phyloP scores from a whole-genome alignment of 2,113 vertebrate species.

The Ammodramus savannarum region DNA sequence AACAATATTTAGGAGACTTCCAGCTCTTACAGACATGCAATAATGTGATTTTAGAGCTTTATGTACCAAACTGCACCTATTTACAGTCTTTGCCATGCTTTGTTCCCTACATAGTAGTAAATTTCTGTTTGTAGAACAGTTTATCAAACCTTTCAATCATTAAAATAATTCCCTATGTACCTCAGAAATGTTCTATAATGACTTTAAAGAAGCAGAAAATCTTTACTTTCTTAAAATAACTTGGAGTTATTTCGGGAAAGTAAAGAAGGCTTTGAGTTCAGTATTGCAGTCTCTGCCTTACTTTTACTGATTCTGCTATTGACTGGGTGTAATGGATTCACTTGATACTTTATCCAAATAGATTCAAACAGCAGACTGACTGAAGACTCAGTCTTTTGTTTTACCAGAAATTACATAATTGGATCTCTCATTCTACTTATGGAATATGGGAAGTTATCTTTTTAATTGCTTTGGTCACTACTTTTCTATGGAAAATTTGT shows the following conservation, averaged over 20 bases:
- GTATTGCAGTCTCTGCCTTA: background rate
- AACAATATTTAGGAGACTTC: background rate
- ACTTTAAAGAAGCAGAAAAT: background rate
- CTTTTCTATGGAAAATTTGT: background rate
- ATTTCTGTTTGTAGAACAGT: background rate
- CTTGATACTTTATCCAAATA: background rate
- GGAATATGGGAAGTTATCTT: background rate
- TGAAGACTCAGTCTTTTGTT: background rate
- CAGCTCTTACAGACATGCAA: background rate
- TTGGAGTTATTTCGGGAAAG: background rate
- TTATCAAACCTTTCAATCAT: background rate
- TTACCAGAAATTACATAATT: background rate
- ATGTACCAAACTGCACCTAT: background rate
- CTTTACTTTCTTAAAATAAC: constrained; percentile 18
- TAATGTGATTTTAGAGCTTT: background rate
- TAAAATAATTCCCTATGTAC: background rate
- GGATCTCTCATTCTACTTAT: background rate
- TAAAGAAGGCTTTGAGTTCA: background rate
- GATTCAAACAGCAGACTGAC: background rate
- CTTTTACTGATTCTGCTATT: background rate
- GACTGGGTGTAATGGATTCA: background rate
- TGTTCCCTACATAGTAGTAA: background rate
- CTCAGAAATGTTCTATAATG: background rate
- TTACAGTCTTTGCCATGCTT: background rate
- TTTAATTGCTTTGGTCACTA: background rate